Base-by-base conservation (phyloP, 2,888 invertebrate genomes). In the Ophion obscuratus region DNA sequence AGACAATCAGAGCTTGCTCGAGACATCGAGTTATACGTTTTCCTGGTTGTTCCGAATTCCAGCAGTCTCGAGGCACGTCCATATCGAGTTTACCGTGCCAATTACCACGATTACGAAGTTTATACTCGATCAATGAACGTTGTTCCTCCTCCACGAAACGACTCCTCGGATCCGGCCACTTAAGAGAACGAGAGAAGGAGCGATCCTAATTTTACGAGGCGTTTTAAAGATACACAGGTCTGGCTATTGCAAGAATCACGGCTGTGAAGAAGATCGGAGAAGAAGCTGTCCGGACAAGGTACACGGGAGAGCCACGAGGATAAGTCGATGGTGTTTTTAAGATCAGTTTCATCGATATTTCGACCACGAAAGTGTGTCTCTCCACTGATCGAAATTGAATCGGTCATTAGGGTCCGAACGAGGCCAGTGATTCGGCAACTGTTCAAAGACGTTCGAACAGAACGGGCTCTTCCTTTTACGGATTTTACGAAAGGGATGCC, bases 181-280 rank as follows among this genome's bases (percentile, higher is more conserved):
- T n/a, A 20, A 66, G 75, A 57, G 44, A 44, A 2, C 44, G 44
- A 44, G 44, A 44, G 11, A 11, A 2, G 4, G 4, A 31, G 44
- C 44, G 62, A 77, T 59, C 78, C 68, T 80, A 79, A 79, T 84
- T 80, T 82, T 67, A 36, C 59, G 78, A 83, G 70, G 71, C 66
- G 71, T 66, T 27, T 76, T 78, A 74, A 84, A 81, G 81, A 81
- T 77, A 84, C 47, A 84, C 61, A 11, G 68, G 27, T 11, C n/a
- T 66, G 53, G 53, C 66, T 66, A 57, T 67, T 66, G 14, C 24
- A 36, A 40, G 36, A 66, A 76, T 47, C 27, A 57, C 9, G 62
- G 27, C 24, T 27, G 62, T 31, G 3, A 62, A 47, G 24, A 61
- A 59, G 31, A 76, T 78, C 17, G 44, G 14, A 53, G 68, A 75